phyloP scores from a whole-genome alignment of 1,140 invertebrate species.

The Zaprionus ornatus region DNA sequence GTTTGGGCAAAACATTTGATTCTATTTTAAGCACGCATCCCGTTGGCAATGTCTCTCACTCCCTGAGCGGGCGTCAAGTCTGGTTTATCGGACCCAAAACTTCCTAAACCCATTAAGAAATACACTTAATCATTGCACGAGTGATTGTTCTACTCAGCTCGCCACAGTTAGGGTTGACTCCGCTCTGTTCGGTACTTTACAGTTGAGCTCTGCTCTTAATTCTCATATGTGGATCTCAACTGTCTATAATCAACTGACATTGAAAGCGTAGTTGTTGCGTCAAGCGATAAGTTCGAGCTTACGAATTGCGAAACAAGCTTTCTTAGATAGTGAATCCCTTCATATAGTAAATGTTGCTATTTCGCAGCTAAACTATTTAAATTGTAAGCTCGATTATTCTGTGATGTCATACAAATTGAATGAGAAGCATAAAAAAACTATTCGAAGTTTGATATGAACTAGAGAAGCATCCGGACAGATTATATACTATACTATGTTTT shows the following conservation, averaged over 20 bases:
- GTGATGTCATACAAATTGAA: conserved; percentile 19
- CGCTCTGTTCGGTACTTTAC: conserved; percentile 4
- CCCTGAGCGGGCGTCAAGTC: not conserved
- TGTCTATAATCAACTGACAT: conserved; percentile 53
- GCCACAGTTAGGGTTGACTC: not conserved
- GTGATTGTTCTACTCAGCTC: conserved; percentile 3
- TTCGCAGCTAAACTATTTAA: too few relatives aligned
- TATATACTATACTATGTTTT: not conserved
- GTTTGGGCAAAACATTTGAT: conserved; percentile 24
- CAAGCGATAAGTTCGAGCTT: conserved; percentile 31
- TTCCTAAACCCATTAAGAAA: conserved; percentile 46
- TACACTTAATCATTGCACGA: conserved; percentile 13
- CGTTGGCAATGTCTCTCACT: conserved; percentile 3
- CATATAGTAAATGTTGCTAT: too few relatives aligned
- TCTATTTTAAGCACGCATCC: conserved; percentile 38
- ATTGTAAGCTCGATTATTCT: not conserved
- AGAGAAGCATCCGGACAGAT: not conserved
- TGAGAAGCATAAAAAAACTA: not conserved
- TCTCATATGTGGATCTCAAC: conserved; percentile 25
- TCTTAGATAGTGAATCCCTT: not conserved
- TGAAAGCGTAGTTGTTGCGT: conserved; percentile 34
- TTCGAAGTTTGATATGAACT: conserved; percentile 10
- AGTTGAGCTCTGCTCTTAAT: conserved; percentile 18
- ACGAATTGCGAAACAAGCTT: conserved; percentile 45
- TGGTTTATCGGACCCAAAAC: conserved; percentile 37